Conservation (phyloP, 2,113 vertebrate genomes). For the Pseudorhombus dupliciocellatus region DNA sequence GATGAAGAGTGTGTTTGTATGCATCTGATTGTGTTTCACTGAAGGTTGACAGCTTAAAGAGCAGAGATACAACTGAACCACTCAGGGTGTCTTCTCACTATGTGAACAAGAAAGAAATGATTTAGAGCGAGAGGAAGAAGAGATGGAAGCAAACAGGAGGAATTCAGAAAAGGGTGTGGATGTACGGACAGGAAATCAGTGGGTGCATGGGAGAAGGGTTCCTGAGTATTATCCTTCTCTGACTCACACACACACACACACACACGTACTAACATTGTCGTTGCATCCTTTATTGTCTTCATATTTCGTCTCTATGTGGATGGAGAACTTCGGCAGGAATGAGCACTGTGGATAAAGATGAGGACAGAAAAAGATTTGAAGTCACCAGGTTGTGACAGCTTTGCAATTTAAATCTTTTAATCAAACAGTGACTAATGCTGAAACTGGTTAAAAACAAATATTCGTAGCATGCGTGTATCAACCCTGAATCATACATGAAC, state of each 20-base stretch:
- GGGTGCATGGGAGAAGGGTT: neutral
- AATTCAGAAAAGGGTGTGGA: neutral
- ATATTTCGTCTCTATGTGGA: conserved; percentile 81
- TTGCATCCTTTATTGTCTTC: conserved; percentile 81
- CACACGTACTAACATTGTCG: conserved; percentile 70
- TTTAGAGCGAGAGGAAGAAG: neutral
- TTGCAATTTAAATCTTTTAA: neutral
- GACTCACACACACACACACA: too few species aligned
- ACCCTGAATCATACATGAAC: conserved; percentile 34
- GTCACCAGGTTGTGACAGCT: neutral
- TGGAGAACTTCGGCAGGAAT: conserved; percentile 79
- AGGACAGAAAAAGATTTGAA: neutral
- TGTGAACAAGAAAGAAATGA: too few species aligned
- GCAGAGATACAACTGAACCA: too few species aligned
- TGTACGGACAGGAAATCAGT: neutral
- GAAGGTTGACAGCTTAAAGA: too few species aligned
- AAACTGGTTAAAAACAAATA: neutral
- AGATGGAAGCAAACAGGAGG: too few species aligned
- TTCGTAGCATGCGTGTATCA: conserved; percentile 12
- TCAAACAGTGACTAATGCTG: conserved; percentile 22
- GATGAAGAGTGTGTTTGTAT: too few species aligned
- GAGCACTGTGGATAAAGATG: conserved; percentile 65
- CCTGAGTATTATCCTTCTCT: too few species aligned
- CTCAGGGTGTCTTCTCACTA: too few species aligned
- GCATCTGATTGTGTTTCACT: too few species aligned